Evolutionary conservation across 1,140 invertebrate genomes (phyloP), one percentile per base, ranked within the genome.

Genomic region (Aphelinus certus): DNA sequence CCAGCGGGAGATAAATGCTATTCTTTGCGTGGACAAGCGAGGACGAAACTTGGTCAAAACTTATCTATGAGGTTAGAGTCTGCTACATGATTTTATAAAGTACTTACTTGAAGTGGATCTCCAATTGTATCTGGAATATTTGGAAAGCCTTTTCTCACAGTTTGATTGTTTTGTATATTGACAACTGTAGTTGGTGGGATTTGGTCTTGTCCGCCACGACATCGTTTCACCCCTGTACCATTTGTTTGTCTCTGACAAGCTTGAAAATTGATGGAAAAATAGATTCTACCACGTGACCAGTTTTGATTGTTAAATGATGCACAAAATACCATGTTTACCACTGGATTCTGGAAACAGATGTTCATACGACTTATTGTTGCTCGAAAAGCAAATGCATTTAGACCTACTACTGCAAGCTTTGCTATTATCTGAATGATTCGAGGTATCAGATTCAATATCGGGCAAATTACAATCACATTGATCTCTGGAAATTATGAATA

Each of bases 311-410:
- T 26, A 26, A 26, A 26, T 26, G 26, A 26, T 26, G 26, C 26
- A 26, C 26, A 26, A 26, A 26, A 26, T 26, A 26, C 26, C 26
- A 26, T 26, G 26, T 26, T 66, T 51, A 26, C 48, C 4, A 65
- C 62, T 7, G 0, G 63, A 67, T 49, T 58, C 62, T 1, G 9
- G n/a, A 6, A 26, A 2, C 4, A 58, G 48, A 4, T 65, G 53
- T 6, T 75, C 66, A 9, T 67, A 63, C 1, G 74, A 76, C 2
- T 76, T 9, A 61, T 71, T 55, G 49, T 55, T 66, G 55, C 68
- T 75, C 5, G 55, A 75, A 6, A 45, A 71, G 42, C 74, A 71
- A 46, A 62, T 71, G 5, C 9, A 71, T 26, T 51, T 71, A 0
- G 67, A 71, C 58, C 43, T 49, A 3, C 65, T 42, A 9, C 66